Base-by-base conservation (phyloP, 2,888 invertebrate genomes). In the Synergus umbraculus region DNA sequence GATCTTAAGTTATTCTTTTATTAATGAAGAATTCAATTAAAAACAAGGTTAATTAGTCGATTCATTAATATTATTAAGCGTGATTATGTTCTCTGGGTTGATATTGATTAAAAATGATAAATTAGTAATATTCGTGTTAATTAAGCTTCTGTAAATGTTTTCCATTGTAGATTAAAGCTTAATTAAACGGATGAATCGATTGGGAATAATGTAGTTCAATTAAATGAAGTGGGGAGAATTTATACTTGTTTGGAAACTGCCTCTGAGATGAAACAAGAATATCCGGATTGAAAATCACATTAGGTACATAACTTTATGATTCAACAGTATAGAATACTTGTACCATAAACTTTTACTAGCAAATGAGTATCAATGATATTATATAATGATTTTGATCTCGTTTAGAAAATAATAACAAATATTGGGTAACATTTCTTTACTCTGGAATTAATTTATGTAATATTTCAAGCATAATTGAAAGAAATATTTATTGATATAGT, bases 251-350 rank as follows among this genome's bases (percentile, higher is more conserved):
- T 13, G 4, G 63, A 29, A 63, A 12, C 63, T 29, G 29, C 18
- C 12, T 29, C 22, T 73, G 37, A 49, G 1, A 54, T 54, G 7
- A 73, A 73, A 73, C 54, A 54, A 73, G 54, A 41, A 73, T 58
- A 73, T 10, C 18, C 41, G 49, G 54, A 41, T 54, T 54, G 10
- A 54, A 58, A 54, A 54, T 41, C n/a, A 73, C 37, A 41, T 58
- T 58, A 73, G n/a, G 41, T 65, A 37, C 37, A 29, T 29, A 63
- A 60, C 22, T 22, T 12, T 73, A 73, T 73, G 54, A 10, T 54
- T 49, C 37, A 73, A 37, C 10, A 29, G 37, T 37, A 10, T 54
- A 7, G 49, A 49, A 41, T 3, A 41, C 37, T 54, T 49, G 49
- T 54, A 54, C 18, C n/a, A 9, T 37, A 54, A 37, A 73, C 37